Base-by-base conservation (phyloP, 2,888 invertebrate genomes). In the Drosophila meridionalis region DNA sequence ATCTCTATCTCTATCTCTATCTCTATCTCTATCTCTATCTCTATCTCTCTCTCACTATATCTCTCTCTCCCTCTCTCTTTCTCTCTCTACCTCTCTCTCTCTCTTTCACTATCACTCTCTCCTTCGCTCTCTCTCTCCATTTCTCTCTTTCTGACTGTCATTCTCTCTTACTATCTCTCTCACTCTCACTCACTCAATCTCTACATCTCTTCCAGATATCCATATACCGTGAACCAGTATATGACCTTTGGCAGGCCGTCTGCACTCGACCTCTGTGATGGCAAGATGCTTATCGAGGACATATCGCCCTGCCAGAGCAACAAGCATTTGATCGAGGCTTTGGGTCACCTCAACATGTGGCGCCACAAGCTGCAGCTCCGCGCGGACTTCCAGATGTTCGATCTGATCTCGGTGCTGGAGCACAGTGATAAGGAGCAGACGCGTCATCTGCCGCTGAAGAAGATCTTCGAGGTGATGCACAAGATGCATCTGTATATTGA, bases 201-300 rank as follows among this genome's bases (percentile, higher is more conserved):
- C 14, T 4, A 14, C 7, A 4, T 2, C 26, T 36, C 8, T 0
- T 28, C 5, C 40, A 83, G 92, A 34, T 87, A 90, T 40, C 80
- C 82, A 1, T 74, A 62, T 32, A 28, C 43, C 8, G 60, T 83
- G 43, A 72, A 82, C 1, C 50, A 64, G 0, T 57, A 82, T 7
- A 76, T 69, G 53, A 76, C 66, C 9, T 83, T 82, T 40, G 92
- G 92, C 1, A 52, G 47, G 4, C 26, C 71, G 0, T 34, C 70
- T 4, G 63, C 76, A 7, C 0, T 0, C 0, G 26, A 8, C 14
- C 59, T 75, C 34, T 84, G 82, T 14, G 76, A 90, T 38, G 71
- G 81, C 12, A 86, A 87, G 14, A 78, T 82, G 48, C 42, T 92
- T 0, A 61, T 92, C 8, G 84, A 84, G 58, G 82, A 83, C 36